A percentile compares a stretch with the other conserved stretches of the same genome.
Evolutionary conservation across 2,888 invertebrate genomes (phyloP).

Genomic region (Invenusta paracnida): DNA sequence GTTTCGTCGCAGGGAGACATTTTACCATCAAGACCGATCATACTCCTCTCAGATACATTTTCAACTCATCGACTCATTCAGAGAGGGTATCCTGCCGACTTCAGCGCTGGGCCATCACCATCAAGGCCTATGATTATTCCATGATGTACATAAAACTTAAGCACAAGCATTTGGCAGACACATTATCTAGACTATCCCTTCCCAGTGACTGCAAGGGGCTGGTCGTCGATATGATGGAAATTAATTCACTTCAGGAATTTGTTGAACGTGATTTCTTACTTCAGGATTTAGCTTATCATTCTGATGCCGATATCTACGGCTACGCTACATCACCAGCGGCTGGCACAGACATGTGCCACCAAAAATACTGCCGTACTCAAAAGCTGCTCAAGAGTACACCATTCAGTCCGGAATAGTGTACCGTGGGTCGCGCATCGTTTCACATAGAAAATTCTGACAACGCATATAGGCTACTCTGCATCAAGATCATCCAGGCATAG

Average conservation of each 20-base stretch:
- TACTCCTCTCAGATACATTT: slow-evolving; percentile 55
- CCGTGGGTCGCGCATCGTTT: not conserved
- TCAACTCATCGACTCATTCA: slow-evolving; percentile 49
- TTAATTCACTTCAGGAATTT: slow-evolving; percentile 13
- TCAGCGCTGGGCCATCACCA: slow-evolving; percentile 47
- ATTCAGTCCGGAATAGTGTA: slow-evolving; percentile 36
- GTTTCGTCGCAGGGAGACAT: slow-evolving; percentile 53
- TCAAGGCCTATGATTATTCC: slow-evolving; percentile 53
- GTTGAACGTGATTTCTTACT: slow-evolving; percentile 14
- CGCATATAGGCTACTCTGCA: not conserved
- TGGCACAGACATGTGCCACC: slow-evolving; percentile 19
- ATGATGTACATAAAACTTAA: slow-evolving; percentile 49
- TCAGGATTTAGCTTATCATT: not conserved
- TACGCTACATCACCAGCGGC: slow-evolving; percentile 28
- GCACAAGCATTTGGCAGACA: slow-evolving; percentile 51
- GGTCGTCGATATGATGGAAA: slow-evolving; percentile 1
- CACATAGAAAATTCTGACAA: not conserved
- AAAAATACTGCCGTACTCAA: slow-evolving; percentile 19
- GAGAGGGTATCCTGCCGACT: slow-evolving; percentile 48
- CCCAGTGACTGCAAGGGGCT: not conserved
- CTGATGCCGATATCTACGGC: not conserved
- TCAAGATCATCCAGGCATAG: slow-evolving; percentile 33
- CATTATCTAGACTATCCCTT: slow-evolving; percentile 49
- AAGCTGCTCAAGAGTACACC: slow-evolving; percentile 14
- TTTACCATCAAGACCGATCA: slow-evolving; percentile 58